Base-by-base conservation (phyloP, 64 coral and sea anemone genomes). In the Stichodactyla mertensii region DNA sequence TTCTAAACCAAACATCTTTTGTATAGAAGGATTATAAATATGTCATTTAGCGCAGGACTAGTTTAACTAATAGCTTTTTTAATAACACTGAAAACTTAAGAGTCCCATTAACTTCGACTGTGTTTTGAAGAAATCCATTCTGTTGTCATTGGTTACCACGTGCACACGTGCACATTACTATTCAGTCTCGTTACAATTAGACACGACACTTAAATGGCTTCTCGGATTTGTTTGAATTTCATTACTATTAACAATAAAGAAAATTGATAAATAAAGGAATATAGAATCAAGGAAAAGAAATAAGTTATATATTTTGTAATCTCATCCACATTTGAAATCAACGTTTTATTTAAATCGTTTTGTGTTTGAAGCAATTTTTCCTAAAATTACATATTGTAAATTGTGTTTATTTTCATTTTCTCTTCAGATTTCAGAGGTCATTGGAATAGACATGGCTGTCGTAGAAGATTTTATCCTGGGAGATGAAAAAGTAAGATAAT, bases 401-500 rank as follows among this genome's bases (percentile, higher is more conserved):
- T 27, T 31, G 24, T 79, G 51, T 13, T 15, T n/a, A 53, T 81
- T 12, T 79, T 51, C 2, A 22, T 52, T 2, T 54, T 52, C 7
- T 55, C 0, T 83, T 12, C 64, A 97, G 95, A 87, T 97, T 88
- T 20, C 88, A 77, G 95, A 97, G 57, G 79, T 86, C 16, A 20
- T 93, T 55, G 81, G 87, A 24, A 55, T 85, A 71, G 94, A 97
- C 87, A 27, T 10, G 31, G 51, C 80, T 80, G 71, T 89, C 10
- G 74, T 90, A 15, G 95, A 97, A 77, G 95, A 97, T 56, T 93
- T 97, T 55, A 77, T 93, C 27, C 83, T 97, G 19, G 91, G 91
- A 55, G 94, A 97, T 85, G 82, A 89, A 71, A 97, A 88, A 45
- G 90, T 92, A n/a, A 79, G 83, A 64, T 89, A 54, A 70, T 71